These are phyloP conservation scores for Lerema accius DNA, from an alignment of 1,140 invertebrate species.

Conservation along the genomic window DNA sequence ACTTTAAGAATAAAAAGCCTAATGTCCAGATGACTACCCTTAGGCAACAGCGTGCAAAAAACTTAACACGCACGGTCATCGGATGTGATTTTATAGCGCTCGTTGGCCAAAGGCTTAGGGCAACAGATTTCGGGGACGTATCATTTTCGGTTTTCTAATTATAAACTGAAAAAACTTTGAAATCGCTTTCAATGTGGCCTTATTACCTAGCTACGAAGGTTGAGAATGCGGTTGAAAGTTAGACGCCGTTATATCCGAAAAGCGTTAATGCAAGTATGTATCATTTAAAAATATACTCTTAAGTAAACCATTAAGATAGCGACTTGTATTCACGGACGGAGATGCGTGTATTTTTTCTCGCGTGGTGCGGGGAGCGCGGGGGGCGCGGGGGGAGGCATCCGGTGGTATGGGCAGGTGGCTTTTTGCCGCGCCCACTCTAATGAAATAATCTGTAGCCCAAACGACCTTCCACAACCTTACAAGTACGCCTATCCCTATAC, in stretches of 20 bases:
- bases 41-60: conserved; percentile 3
- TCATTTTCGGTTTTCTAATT: conserved; percentile 46
- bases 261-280: background rate
- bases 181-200: conserved; percentile 10
- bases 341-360: conserved; percentile 34
- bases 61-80: conserved; percentile 34
- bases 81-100: conserved; percentile 59
- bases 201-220: conserved; percentile 19
- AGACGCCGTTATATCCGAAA: conserved; percentile 5
- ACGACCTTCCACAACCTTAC: conserved; percentile 76
- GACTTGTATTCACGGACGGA: conserved; percentile 33
- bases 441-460: conserved; percentile 65
- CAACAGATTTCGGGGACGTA: conserved; percentile 50
- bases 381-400: conserved; percentile 64
- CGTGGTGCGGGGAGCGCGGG: conserved; percentile 31
- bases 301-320: conserved; percentile 28
- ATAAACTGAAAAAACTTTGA: conserved; percentile 35
- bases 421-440: conserved; percentile 52
- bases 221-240: conserved; percentile 5
- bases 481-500: conserved; percentile 51
- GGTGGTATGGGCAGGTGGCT: conserved; percentile 71
- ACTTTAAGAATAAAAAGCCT: conserved; percentile 25
- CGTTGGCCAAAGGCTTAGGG: conserved; percentile 47
- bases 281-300: conserved; percentile 38
- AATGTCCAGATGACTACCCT: conserved; percentile 32